These are phyloP conservation scores for Achatina immaculata DNA, from an alignment of 1,140 invertebrate species.

Conservation along the genomic window DNA sequence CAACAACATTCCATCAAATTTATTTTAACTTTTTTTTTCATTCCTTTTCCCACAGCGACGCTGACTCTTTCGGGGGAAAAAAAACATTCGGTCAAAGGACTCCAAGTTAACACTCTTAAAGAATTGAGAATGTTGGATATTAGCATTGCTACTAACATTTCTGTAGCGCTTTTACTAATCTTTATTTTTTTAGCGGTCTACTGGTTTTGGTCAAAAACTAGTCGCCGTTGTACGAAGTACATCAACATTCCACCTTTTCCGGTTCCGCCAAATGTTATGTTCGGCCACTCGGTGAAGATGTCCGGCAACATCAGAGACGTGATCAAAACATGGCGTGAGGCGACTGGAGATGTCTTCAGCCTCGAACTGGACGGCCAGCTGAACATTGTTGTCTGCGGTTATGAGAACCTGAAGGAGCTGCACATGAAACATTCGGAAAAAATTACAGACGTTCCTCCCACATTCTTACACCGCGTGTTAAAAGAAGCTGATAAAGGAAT, in stretches of 20 bases:
- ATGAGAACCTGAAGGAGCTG: not conserved
- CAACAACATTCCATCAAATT: too few relatives aligned
- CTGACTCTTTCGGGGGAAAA: too few relatives aligned
- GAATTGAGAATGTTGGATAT: too few relatives aligned
- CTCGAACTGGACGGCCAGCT: not conserved
- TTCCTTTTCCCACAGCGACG: too few relatives aligned
- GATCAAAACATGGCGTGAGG: not conserved
- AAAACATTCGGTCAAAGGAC: too few relatives aligned
- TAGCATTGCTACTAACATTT: too few relatives aligned
- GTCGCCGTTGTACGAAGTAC: not conserved
- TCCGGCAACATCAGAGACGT: not conserved
- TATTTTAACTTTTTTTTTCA: too few relatives aligned
- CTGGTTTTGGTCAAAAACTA: constrained; percentile 3
- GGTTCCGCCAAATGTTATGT: not conserved
- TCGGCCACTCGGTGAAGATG: not conserved
- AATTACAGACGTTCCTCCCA: not conserved
- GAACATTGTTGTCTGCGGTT: not conserved
- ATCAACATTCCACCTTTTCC: constrained; percentile 10
- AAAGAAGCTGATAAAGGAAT: not conserved
- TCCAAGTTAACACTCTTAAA: too few relatives aligned
- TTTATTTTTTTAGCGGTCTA: not conserved
- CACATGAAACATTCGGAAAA: not conserved
- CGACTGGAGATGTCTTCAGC: not conserved
- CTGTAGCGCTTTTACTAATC: too few relatives aligned
- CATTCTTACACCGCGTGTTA: not conserved